A percentile compares a stretch with the other conserved stretches of the same genome.
Conservation (phyloP, 2,113 vertebrate genomes). For the Platichthys flesus region DNA sequence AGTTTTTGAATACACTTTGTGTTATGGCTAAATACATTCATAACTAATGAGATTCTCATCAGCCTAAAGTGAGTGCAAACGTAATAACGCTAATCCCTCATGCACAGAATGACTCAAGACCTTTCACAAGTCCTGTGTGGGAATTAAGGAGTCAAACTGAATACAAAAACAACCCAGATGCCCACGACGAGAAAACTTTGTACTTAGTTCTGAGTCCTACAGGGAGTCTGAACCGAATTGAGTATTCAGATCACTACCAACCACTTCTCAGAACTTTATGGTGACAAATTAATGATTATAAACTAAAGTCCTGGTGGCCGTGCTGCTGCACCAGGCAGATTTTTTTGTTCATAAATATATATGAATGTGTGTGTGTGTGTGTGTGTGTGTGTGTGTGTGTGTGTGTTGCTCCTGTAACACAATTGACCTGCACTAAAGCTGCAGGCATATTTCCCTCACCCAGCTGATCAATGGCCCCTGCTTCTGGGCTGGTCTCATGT, state of each 20-base stretch:
- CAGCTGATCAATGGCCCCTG: constrained; percentile 19
- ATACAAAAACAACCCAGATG: background rate
- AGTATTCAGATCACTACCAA: constrained; percentile 22
- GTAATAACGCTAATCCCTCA: background rate
- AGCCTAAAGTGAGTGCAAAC: background rate
- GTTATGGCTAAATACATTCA: background rate
- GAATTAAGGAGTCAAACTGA: background rate
- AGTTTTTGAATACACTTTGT: too few relatives aligned
- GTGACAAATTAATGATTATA: constrained; percentile 31
- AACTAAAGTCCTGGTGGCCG: constrained; percentile 25
- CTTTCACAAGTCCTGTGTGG: background rate
- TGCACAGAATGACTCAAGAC: background rate
- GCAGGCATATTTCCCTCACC: constrained; percentile 36
- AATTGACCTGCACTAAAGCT: constrained; percentile 44
- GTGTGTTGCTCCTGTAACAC: constrained; percentile 28
- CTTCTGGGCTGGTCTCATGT: constrained; percentile 58
- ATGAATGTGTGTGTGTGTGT: too few relatives aligned
- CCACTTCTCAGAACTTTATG: constrained; percentile 29
- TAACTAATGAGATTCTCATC: background rate
- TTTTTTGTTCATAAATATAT: background rate
- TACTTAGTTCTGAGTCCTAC: background rate
- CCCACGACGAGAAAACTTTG: background rate
- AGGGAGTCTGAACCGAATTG: background rate
- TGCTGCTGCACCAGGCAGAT: constrained; percentile 34
- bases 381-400: background rate